Evolutionary conservation across 1,140 invertebrate genomes (phyloP), one percentile per base, ranked within the genome.

Genomic region (Leptinotarsa defecta): DNA sequence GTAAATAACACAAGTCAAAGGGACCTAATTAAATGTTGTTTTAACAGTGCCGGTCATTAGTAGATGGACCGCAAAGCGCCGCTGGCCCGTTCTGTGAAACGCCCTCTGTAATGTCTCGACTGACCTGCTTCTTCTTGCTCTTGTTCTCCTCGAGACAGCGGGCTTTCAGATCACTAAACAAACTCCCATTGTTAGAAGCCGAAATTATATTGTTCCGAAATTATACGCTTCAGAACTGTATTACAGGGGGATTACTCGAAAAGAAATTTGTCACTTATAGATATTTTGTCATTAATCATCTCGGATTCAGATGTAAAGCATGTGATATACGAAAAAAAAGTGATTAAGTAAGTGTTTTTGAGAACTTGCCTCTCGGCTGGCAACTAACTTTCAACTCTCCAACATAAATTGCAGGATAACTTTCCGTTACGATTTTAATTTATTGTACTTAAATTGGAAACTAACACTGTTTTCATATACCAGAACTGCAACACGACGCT

Each of bases 1-100:
- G 77, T 81, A 81, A 81, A 81, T 81, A 81, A 80, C 79, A 78
- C 76, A 75, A 78, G 74, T 80, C 76, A 77, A 80, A 80, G 77
- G 79, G 79, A 72, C 77, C 79, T 81, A 81, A 81, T 80, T 81
- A 81, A 81, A 81, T 81, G 80, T 81, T 81, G 79, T 80, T 76
- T 81, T 81, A 80, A 80, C 78, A 80, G 74, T 77, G 74, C 77
- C 77, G 80, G 79, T 81, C 80, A 80, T 81, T 81, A 81, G 80
- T 81, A 76, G 76, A 75, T 20, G 79, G 77, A 80, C 77, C 79
- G 77, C 80, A 81, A 81, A 81, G 79, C 77, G 80, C 78, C 78
- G 78, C 68, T 73, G 48, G n/a, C 52, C 64, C 48, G 68, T 78
- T 43, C 74, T 78, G 74, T 68, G 52, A 69, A 79, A 74, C 74